Conservation (phyloP, 2,797 vertebrate genomes). For the Typhlichthys subterraneus region DNA sequence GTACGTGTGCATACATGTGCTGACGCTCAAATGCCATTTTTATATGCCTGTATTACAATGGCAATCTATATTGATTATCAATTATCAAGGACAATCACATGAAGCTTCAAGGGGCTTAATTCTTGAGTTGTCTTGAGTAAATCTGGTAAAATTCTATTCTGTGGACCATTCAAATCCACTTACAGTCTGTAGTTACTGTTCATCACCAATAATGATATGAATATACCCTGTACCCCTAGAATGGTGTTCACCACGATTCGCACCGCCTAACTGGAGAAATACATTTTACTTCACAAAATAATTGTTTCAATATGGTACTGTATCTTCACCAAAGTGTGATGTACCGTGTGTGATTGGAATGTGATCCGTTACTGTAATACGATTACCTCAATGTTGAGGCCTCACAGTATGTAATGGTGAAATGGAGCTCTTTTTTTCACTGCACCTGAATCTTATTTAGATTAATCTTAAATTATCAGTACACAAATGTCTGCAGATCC, state of each 20-base stretch:
- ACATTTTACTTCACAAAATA: background rate
- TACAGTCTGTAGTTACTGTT: background rate
- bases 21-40: too few relatives aligned
- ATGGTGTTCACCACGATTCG: background rate
- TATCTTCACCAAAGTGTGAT: background rate
- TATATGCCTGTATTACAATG: background rate
- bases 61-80: background rate
- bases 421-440: conserved; percentile 3
- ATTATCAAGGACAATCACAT: background rate
- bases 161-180: background rate
- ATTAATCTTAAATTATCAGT: conserved; percentile 11
- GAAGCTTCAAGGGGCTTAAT: background rate
- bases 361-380: conserved; percentile 11
- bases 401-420: background rate
- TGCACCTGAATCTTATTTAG: conserved; percentile 20
- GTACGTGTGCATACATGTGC: too few relatives aligned
- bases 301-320: background rate
- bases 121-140: background rate
- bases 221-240: background rate
- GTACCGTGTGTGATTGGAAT: background rate
- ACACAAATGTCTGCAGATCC: conserved; percentile 24
- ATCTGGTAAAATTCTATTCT: background rate
- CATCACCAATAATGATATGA: background rate
- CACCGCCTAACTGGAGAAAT: too few relatives aligned
- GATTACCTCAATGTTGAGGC: conserved; percentile 1